Conservation (phyloP, 2,888 invertebrate species). For the Vandiemenella viatica region DNA sequence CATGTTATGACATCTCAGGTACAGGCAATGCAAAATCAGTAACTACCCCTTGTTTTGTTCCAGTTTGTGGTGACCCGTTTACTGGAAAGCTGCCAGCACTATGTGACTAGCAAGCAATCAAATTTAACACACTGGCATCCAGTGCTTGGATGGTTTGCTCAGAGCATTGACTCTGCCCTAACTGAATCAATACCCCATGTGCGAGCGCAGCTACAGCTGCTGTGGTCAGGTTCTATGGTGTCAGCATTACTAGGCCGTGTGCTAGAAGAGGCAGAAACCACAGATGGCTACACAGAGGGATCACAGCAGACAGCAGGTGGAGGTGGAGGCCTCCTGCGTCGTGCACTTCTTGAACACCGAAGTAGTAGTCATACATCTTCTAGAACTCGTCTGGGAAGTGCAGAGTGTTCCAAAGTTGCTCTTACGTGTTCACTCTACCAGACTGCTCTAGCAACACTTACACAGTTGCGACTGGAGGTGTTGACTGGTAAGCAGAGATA, state of each 20-base stretch:
- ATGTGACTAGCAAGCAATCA: slow-evolving; percentile 80
- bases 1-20: too few relatives aligned
- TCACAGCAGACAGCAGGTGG: slow-evolving; percentile 6
- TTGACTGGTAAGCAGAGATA: slow-evolving; percentile 75
- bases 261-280: not conserved
- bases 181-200: slow-evolving; percentile 57
- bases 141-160: slow-evolving; percentile 88
- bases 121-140: slow-evolving; percentile 97
- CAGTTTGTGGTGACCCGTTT: slow-evolving; percentile 74
- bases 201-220: slow-evolving; percentile 47
- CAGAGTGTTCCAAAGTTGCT: slow-evolving; percentile 68
- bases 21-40: too few relatives aligned
- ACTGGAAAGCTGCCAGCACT: slow-evolving; percentile 78
- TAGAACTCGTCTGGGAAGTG: slow-evolving; percentile 62
- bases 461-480: slow-evolving; percentile 82
- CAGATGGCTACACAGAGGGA: not conserved
- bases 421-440: slow-evolving; percentile 85
- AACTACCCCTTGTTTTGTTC: too few relatives aligned
- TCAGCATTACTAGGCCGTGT: slow-evolving; percentile 25
- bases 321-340: slow-evolving; percentile 35
- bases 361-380: slow-evolving; percentile 41
- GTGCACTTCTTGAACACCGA: slow-evolving; percentile 40
- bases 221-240: slow-evolving; percentile 43
- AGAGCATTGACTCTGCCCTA: slow-evolving; percentile 49
- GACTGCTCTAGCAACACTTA: slow-evolving; percentile 74